These are phyloP conservation scores for Synaphobranchus kaupii DNA, from an alignment of 2,797 vertebrate species.

Conservation along the genomic window DNA sequence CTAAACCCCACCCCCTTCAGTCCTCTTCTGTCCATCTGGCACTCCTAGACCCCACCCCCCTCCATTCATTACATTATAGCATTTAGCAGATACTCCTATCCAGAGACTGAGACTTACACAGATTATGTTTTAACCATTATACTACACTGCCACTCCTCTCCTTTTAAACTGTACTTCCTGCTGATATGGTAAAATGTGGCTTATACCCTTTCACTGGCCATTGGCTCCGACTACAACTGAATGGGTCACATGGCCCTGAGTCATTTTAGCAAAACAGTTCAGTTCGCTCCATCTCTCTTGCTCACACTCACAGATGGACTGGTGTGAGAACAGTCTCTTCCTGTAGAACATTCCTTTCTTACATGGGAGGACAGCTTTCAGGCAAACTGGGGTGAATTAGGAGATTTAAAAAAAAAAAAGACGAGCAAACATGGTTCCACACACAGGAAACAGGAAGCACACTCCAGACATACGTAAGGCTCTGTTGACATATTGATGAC, in stretches of 20 bases:
- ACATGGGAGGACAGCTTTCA: not conserved
- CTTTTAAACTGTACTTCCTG: too few relatives aligned
- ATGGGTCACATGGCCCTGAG: too few relatives aligned
- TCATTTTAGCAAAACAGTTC: too few relatives aligned
- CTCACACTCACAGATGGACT: not conserved
- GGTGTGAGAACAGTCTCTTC: not conserved
- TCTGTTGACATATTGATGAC: conserved; percentile 17
- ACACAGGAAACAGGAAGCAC: not conserved
- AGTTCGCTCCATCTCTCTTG: not conserved
- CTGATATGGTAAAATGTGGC: too few relatives aligned
- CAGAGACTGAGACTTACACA: too few relatives aligned
- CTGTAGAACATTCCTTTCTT: not conserved
- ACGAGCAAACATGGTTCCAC: not conserved
- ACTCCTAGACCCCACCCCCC: not conserved
- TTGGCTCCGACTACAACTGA: too few relatives aligned
- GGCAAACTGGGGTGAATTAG: not conserved
- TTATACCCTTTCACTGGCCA: too few relatives aligned
- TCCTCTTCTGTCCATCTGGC: not conserved
- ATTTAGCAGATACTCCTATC: too few relatives aligned
- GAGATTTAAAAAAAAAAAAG: not conserved
- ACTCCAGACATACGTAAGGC: not conserved
- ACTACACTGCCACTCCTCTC: too few relatives aligned
- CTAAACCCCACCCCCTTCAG: not conserved
- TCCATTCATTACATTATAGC: too few relatives aligned
- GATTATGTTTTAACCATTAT: too few relatives aligned